Percentiles rank a stretch among this genome's conserved stretches.
These are phyloP conservation scores for Gonioctena quinquepunctata DNA, from an alignment of 1,140 invertebrate genomes.

Conservation along the genomic window DNA sequence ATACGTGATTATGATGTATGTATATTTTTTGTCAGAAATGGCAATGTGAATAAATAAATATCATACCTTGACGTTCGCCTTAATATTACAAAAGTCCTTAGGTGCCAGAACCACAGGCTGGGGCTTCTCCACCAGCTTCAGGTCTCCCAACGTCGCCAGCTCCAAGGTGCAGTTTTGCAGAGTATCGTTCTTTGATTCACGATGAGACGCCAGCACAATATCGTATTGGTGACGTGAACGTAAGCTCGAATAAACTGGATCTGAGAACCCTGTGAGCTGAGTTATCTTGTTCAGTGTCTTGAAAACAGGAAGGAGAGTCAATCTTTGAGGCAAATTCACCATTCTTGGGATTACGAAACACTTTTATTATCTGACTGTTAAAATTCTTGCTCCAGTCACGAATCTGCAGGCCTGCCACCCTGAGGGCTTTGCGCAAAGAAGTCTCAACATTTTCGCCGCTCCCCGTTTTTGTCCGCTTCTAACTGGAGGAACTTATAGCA, in stretches of 20 bases:
- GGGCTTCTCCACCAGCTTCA: slow-evolving; percentile 97
- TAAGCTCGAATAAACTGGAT: slow-evolving; percentile 98
- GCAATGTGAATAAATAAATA: too few species aligned
- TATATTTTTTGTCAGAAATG: too few species aligned
- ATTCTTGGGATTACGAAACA: too few species aligned
- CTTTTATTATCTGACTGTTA: too few species aligned
- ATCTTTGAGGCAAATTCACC: slow-evolving; percentile 77
- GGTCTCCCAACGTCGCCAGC: slow-evolving; percentile 94
- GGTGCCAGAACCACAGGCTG: slow-evolving; percentile 93
- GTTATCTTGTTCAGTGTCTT: slow-evolving; percentile 93
- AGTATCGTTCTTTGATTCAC: slow-evolving; percentile 97
- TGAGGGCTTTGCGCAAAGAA: too few species aligned
- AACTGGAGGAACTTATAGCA: slow-evolving; percentile 87
- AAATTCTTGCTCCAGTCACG: too few species aligned
- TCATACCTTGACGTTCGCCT: slow-evolving; percentile 92
- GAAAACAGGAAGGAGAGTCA: too few species aligned
- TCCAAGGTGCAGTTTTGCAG: slow-evolving; percentile 98
- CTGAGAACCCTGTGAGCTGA: slow-evolving; percentile 99
- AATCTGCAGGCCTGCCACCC: too few species aligned
- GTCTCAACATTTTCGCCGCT: too few species aligned
- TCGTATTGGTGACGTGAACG: slow-evolving; percentile 99
- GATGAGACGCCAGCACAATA: slow-evolving; percentile 94
- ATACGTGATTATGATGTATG: too few species aligned
- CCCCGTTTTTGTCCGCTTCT: slow-evolving; percentile 69
- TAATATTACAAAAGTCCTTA: slow-evolving; percentile 97